Conservation (phyloP, 2,797 vertebrate species). For the Geotrypetes seraphini region DNA sequence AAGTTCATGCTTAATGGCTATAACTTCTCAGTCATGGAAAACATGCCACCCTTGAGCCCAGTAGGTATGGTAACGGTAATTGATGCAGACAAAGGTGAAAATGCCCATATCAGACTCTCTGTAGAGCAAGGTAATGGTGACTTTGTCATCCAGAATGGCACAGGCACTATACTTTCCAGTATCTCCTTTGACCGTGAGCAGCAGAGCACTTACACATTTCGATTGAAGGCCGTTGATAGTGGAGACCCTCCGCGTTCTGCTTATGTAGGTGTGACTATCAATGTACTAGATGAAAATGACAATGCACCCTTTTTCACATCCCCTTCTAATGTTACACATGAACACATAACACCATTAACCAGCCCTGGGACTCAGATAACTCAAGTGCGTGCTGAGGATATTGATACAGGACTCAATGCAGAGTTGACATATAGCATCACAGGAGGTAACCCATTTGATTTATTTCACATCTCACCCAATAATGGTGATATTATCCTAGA, state of each 20-base stretch:
- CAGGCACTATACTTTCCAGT: conserved; percentile 88
- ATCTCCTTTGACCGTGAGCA: conserved; percentile 95
- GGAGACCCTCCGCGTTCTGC: conserved; percentile 86
- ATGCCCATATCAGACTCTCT: conserved; percentile 71
- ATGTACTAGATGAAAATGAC: conserved; percentile 92
- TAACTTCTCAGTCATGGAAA: conserved; percentile 93
- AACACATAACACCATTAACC: conserved; percentile 70
- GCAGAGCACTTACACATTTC: conserved; percentile 92
- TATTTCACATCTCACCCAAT: conserved; percentile 82
- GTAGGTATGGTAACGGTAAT: conserved; percentile 94
- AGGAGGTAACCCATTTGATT: conserved; percentile 84
- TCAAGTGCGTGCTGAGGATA: conserved; percentile 86
- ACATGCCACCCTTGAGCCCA: conserved; percentile 84
- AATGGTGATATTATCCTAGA: conserved; percentile 82
- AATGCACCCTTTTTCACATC: conserved; percentile 89
- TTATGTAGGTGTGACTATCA: conserved; percentile 91
- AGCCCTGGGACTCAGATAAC: conserved; percentile 75
- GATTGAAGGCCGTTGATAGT: conserved; percentile 81
- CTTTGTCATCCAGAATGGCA: conserved; percentile 93
- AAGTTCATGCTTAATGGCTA: conserved; percentile 92
- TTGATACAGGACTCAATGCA: conserved; percentile 80
- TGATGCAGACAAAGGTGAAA: conserved; percentile 85
- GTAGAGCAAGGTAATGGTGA: conserved; percentile 92
- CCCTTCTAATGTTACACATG: conserved; percentile 89
- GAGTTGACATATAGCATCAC: conserved; percentile 81